These are phyloP conservation scores for Actinernus sp. DNA, from an alignment of 92 coral and sea anemone species.

Conservation along the genomic window DNA sequence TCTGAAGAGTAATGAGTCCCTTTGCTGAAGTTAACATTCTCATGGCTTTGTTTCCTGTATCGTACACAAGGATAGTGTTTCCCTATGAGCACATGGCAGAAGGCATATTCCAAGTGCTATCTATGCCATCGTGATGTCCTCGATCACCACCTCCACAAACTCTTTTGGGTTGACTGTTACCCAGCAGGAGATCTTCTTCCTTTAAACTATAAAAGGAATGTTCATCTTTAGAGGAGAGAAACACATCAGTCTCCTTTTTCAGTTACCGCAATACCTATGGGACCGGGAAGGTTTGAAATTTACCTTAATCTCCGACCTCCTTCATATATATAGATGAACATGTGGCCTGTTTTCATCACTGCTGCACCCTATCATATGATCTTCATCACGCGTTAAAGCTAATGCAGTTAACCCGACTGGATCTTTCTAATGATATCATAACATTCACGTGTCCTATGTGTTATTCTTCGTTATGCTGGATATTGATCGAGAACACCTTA, in stretches of 20 bases:
- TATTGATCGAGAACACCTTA: slow-evolving; percentile 10
- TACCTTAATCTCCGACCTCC: too few relatives aligned
- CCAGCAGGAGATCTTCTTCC: slow-evolving; percentile 15
- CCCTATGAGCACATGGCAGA: slow-evolving; percentile 23
- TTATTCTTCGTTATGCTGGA: neutral
- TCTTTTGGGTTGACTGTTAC: neutral
- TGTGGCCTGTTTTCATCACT: slow-evolving; percentile 12
- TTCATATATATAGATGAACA: slow-evolving; percentile 34
- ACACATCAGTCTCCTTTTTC: slow-evolving; percentile 40
- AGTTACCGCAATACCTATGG: slow-evolving; percentile 50
- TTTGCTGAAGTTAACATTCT: slow-evolving; percentile 55
- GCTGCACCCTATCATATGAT: slow-evolving; percentile 37
- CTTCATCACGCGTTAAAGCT: slow-evolving; percentile 38
- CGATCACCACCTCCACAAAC: slow-evolving; percentile 15
- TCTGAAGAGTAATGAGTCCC: slow-evolving; percentile 49
- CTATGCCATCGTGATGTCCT: slow-evolving; percentile 41
- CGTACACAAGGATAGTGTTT: slow-evolving; percentile 51
- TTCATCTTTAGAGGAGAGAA: slow-evolving; percentile 49
- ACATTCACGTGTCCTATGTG: slow-evolving; percentile 1
- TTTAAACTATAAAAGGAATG: slow-evolving; percentile 34
- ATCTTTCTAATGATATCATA: slow-evolving; percentile 12
- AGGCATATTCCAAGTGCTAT: slow-evolving; percentile 51
- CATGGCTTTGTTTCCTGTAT: slow-evolving; percentile 54
- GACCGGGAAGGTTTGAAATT: slow-evolving; percentile 24
- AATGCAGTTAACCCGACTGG: slow-evolving; percentile 31